Evolutionary conservation across 2,113 vertebrate genomes (phyloP).

Genomic region (Microtus montanus): DNA sequence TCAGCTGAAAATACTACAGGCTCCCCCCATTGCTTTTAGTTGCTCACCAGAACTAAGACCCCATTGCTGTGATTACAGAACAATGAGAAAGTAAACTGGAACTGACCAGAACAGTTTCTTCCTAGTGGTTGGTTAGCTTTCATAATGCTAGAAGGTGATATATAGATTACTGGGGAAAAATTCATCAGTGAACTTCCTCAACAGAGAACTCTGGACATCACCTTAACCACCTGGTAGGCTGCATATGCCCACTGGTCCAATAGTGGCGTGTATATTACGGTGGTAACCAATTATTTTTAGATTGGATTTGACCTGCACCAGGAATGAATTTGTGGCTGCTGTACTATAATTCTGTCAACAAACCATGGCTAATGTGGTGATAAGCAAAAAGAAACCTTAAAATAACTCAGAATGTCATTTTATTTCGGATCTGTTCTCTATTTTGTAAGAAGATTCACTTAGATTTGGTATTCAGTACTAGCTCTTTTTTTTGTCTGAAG

Average conservation of each 20-base stretch:
- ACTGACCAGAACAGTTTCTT: not conserved
- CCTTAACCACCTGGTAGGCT: not conserved
- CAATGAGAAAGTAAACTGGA: not conserved
- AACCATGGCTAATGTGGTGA: not conserved
- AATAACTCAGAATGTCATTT: not conserved
- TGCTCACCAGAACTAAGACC: not conserved
- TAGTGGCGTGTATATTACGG: not conserved
- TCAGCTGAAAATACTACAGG: not conserved
- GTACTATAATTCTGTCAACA: not conserved
- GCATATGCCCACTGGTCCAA: not conserved
- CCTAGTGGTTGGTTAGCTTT: not conserved
- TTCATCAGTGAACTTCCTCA: not conserved
- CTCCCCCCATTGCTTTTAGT: not conserved
- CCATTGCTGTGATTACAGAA: not conserved
- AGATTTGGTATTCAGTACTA: constrained; percentile 13
- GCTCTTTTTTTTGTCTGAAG: not conserved
- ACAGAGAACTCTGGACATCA: not conserved
- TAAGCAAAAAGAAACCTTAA: not conserved
- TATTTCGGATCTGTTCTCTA: not conserved
- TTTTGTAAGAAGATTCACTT: constrained; percentile 7
- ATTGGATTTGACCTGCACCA: not conserved
- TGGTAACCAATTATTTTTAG: not conserved
- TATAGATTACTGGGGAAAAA: not conserved
- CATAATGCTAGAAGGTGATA: not conserved
- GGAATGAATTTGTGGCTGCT: not conserved